Percentiles rank a stretch among this genome's conserved stretches.
phyloP scores from a whole-genome alignment of 2,113 vertebrate species.

The Pantherophis guttatus region DNA sequence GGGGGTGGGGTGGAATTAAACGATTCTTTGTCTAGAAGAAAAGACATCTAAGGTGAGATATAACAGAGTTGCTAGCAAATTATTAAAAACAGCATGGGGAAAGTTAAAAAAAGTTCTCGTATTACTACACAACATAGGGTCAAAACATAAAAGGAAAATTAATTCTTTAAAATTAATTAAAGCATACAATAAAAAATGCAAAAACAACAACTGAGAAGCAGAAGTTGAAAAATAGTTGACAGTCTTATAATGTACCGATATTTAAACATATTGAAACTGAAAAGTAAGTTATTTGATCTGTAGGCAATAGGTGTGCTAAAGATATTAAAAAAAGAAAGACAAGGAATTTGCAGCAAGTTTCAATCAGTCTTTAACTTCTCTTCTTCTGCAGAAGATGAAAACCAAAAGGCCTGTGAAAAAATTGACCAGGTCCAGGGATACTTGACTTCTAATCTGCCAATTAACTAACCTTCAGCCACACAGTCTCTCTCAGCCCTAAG shows the following conservation, averaged over 20 bases:
- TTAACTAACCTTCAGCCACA: not conserved
- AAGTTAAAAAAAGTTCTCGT: not conserved
- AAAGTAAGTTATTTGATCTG: not conserved
- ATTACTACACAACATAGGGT: not conserved
- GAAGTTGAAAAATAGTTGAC: not conserved
- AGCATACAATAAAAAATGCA: not conserved
- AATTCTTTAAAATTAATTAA: not conserved
- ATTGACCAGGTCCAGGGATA: not conserved
- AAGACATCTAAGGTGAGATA: not conserved
- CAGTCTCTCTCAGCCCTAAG: not conserved
- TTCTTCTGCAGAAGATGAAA: not conserved
- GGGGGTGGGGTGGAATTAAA: not conserved
- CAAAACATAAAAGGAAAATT: not conserved
- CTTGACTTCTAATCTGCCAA: not conserved
- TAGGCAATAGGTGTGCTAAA: not conserved
- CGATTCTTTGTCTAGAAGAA: not conserved
- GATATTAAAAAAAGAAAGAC: not conserved
- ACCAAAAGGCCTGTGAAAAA: not conserved
- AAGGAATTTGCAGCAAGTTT: not conserved
- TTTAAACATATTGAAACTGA: not conserved
- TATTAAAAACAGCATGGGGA: not conserved
- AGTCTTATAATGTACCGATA: not conserved
- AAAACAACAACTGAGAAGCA: not conserved
- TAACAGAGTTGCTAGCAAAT: not conserved
- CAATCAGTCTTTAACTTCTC: not conserved